Evolutionary conservation across 2,797 vertebrate species (phyloP), one percentile per base, ranked within the genome.

Genomic region (Saxicola maurus): DNA sequence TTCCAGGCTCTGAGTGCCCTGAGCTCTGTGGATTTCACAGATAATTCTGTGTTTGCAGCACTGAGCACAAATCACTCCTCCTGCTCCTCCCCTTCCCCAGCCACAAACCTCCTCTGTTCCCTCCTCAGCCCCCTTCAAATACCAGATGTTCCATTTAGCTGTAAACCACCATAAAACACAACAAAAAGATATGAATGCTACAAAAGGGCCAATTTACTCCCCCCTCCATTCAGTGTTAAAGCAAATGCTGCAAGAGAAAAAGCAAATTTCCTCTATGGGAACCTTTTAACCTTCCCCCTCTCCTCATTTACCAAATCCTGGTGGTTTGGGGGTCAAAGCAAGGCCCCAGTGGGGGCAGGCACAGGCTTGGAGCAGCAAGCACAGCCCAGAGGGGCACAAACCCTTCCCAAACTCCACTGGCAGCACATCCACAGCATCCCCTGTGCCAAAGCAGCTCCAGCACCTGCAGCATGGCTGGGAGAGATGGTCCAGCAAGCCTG

Each of bases 121-220:
- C 87, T 84, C 85, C 86, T 11, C 75, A 28, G 91, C 71, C 65
- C 45, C 65, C 72, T 93, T 85, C 59, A 71, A 33, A 86, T 31
- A 77, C 93, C 96, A 97, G 96, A 95, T 96, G 96, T 94, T 94
- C 89, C 90, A 5, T 87, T 95, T 82, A 96, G 94, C 93, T 90
- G 86, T 27, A 88, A 96, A 93, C 86, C 73, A 52, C 93, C 24
- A 86, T 76, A 88, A 93, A 95, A 91, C 74, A 92, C 92, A 87
- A 88, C 93, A 93, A 66, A 65, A 69, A 91, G 89, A 94, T 80
- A 76, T 1, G 71, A 82, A 82, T 6, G 67, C 75, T 57, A 25
- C 46, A 67, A 87, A 95, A 94, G 81, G 49, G 90, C 89, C 28
- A 55, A 90, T 93, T 91, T 83, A 74, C 71, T 82, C 89, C 91